Evolutionary conservation across 2,113 vertebrate genomes (phyloP).

Genomic region (Cyanistes caeruleus): DNA sequence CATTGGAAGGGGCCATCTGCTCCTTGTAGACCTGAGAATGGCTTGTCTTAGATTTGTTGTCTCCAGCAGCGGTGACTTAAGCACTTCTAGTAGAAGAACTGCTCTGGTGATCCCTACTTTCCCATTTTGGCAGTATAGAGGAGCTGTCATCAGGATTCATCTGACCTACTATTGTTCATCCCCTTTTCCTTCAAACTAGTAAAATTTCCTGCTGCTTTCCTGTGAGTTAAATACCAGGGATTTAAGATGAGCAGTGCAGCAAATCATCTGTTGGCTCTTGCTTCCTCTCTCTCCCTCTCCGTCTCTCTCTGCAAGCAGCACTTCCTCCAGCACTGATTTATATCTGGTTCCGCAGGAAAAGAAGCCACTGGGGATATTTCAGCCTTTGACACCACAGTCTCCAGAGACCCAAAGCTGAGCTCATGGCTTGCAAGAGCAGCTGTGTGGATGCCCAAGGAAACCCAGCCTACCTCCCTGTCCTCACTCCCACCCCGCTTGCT

Average conservation of each 20-base stretch:
- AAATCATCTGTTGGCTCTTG: constrained; percentile 54
- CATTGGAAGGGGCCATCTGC: neutral
- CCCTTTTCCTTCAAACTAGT: neutral
- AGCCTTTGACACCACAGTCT: neutral
- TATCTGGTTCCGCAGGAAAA: constrained; percentile 34
- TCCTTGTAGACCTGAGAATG: neutral
- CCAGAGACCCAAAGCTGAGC: neutral
- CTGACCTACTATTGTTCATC: neutral
- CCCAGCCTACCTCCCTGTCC: neutral
- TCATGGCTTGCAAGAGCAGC: neutral
- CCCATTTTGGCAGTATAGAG: neutral
- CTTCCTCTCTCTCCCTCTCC: neutral
- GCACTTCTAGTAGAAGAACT: neutral
- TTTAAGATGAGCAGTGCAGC: constrained; percentile 61
- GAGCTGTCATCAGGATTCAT: constrained; percentile 36
- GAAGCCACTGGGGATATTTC: neutral
- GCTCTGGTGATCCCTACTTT: neutral
- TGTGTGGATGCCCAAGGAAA: neutral
- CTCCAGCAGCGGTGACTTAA: neutral
- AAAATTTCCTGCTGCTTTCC: constrained; percentile 53
- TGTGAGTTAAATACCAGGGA: constrained; percentile 48
- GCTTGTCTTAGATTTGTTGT: neutral
- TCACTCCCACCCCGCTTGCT: neutral
- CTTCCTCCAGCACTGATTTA: constrained; percentile 56
- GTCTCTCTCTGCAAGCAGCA: neutral